phyloP scores from a whole-genome alignment of 2,888 invertebrate genomes.

The Aporophyla lueneburgensis region DNA sequence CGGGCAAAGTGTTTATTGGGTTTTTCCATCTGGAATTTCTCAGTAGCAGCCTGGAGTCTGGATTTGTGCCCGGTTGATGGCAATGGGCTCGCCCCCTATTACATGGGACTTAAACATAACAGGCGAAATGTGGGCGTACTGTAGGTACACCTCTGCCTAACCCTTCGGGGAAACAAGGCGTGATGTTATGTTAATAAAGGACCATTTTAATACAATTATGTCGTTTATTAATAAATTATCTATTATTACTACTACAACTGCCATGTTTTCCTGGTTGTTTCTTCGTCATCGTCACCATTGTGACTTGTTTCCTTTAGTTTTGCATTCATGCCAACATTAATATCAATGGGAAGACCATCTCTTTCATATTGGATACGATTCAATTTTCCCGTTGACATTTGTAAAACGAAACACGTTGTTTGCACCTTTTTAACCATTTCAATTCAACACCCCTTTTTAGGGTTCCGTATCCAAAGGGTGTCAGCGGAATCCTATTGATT shows the following conservation, averaged over 20 bases:
- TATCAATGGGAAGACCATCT: background rate
- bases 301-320: background rate
- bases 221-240: constrained; percentile 7
- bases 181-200: no score
- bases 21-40: no score
- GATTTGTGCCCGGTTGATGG: no score
- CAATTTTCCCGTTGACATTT: background rate
- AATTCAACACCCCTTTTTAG: background rate
- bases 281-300: background rate
- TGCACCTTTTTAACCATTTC: background rate
- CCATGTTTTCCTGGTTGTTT: constrained; percentile 16
- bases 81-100: no score
- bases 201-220: background rate
- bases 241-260: constrained; percentile 12
- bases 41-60: no score
- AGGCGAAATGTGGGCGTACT: no score
- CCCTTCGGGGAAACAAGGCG: no score
- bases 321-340: background rate
- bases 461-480: no score
- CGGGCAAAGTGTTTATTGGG: no score
- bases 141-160: no score
- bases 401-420: background rate
- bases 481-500: no score
- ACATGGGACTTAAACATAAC: no score
- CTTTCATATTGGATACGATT: background rate